Conservation (phyloP, 2,888 invertebrate species). For the Torymus texanus region DNA sequence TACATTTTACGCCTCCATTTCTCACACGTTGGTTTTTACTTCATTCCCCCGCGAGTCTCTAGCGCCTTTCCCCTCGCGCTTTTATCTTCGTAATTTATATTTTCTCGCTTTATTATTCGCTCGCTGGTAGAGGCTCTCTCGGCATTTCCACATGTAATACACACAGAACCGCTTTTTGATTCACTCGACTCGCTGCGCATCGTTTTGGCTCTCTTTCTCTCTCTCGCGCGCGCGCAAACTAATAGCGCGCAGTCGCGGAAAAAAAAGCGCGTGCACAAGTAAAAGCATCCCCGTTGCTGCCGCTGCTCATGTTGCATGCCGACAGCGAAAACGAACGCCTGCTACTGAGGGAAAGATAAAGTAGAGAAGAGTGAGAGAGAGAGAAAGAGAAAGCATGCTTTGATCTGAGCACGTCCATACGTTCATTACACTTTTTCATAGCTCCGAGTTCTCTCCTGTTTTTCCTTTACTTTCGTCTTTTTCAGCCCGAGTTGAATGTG, state of each 20-base stretch:
- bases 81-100: constrained; percentile 50
- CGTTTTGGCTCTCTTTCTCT: constrained; percentile 14
- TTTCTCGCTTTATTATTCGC: constrained; percentile 43
- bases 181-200: constrained; percentile 35
- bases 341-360: constrained; percentile 1
- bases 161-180: constrained; percentile 35
- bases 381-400: constrained; percentile 9
- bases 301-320: background rate
- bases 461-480: constrained; percentile 4
- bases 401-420: constrained; percentile 31
- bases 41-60: constrained; percentile 21
- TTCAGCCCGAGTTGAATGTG: background rate
- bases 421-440: constrained; percentile 37
- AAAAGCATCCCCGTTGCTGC: constrained; percentile 2
- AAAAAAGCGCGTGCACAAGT: constrained; percentile 5
- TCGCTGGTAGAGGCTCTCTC: too few species aligned
- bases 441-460: background rate
- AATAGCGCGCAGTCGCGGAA: constrained; percentile 32
- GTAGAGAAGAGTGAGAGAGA: too few species aligned
- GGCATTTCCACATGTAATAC: background rate
- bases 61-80: background rate
- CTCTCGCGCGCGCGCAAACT: constrained; percentile 39
- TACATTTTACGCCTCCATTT: constrained; percentile 2
- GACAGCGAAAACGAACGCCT: constrained; percentile 30
- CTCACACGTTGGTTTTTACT: constrained; percentile 7